Evolutionary conservation across 2,888 invertebrate species (phyloP).

Genomic region (Diploptera punctata): DNA sequence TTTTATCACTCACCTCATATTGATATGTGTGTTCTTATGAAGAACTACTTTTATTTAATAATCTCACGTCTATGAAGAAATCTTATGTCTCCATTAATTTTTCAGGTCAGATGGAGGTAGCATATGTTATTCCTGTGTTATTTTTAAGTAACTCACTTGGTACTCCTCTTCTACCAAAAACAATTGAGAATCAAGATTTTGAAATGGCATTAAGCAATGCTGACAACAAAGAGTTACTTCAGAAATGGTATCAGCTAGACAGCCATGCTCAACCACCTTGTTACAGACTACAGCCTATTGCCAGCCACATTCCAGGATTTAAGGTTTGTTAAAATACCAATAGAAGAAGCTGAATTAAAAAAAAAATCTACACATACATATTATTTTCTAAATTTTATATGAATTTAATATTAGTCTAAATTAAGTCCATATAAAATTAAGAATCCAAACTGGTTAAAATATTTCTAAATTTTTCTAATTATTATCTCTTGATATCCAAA

Average conservation of each 20-base stretch:
- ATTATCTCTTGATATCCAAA: no score
- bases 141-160: conserved; percentile 82
- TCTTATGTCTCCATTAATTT: conserved; percentile 33
- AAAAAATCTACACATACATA: no score
- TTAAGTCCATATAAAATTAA: no score
- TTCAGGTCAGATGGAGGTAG: conserved; percentile 73
- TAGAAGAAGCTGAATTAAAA: no score
- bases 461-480: no score
- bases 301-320: conserved; percentile 61
- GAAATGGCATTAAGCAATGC: conserved; percentile 74
- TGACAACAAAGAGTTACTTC: conserved; percentile 54
- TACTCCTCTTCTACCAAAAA: conserved; percentile 76
- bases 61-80: background rate
- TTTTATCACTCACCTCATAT: no score
- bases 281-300: conserved; percentile 71
- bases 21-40: no score
- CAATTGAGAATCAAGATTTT: conserved; percentile 80
- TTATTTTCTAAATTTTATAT: no score
- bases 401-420: no score
- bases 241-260: conserved; percentile 71
- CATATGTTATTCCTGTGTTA: conserved; percentile 78
- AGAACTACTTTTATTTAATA: background rate
- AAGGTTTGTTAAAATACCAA: conserved; percentile 50
- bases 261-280: conserved; percentile 76
- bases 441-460: no score